A percentile compares a stretch with the other conserved stretches of the same genome.
Evolutionary conservation across 2,888 invertebrate species (phyloP).

Genomic region (Drosophila falleni): DNA sequence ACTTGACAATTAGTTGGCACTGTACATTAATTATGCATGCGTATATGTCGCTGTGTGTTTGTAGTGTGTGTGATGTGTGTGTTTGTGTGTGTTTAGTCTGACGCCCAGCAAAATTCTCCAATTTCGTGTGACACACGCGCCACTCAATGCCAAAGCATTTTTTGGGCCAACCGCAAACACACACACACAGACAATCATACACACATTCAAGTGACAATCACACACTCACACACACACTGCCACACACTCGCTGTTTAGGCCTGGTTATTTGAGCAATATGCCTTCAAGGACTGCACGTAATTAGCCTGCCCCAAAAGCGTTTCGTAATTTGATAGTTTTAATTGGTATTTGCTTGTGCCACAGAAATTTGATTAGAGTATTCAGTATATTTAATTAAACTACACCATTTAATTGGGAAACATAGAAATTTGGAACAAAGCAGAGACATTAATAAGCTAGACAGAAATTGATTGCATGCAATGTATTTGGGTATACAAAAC

Average conservation of each 20-base stretch:
- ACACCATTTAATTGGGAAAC: slow-evolving; percentile 33
- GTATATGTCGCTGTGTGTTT: slow-evolving; percentile 14
- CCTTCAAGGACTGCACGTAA: slow-evolving; percentile 53
- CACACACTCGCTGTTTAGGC: slow-evolving; percentile 1
- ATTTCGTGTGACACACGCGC: slow-evolving; percentile 59
- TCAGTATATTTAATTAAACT: slow-evolving; percentile 52
- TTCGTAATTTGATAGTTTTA: slow-evolving; percentile 78
- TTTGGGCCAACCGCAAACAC: slow-evolving; percentile 64
- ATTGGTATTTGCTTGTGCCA: slow-evolving; percentile 62
- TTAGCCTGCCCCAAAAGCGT: slow-evolving; percentile 49
- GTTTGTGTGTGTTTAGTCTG: slow-evolving; percentile 41
- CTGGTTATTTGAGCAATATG: slow-evolving; percentile 46
- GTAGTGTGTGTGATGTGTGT: slow-evolving; percentile 13
- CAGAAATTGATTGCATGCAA: no score
- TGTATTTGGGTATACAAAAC: no score
- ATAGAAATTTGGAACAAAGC: neutral
- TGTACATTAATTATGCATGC: slow-evolving; percentile 72
- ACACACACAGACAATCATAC: slow-evolving; percentile 10
- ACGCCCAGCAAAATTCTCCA: slow-evolving; percentile 56
- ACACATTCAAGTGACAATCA: slow-evolving; percentile 8
- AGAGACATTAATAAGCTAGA: neutral
- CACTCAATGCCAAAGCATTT: slow-evolving; percentile 61
- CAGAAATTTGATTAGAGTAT: slow-evolving; percentile 68
- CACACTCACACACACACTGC: slow-evolving; percentile 12
- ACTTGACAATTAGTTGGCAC: slow-evolving; percentile 72